phyloP scores from a whole-genome alignment of 1,140 invertebrate species.

The Drosophila pseudoananassae region DNA sequence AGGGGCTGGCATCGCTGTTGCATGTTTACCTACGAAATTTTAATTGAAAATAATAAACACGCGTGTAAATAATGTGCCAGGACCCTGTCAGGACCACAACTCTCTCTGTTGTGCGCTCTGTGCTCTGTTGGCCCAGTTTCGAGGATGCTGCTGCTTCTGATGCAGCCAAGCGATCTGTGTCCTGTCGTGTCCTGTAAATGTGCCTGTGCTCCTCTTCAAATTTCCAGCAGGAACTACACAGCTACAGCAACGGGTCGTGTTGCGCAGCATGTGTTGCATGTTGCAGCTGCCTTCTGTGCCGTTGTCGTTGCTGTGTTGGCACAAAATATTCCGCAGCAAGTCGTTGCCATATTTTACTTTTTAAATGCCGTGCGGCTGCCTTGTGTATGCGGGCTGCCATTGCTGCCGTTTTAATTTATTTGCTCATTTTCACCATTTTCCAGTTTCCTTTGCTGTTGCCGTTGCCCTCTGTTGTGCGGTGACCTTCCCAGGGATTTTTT shows the following conservation, averaged over 20 bases:
- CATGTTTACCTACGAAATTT: constrained; percentile 74
- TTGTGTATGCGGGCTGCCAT: constrained; percentile 26
- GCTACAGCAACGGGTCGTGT: constrained; percentile 59
- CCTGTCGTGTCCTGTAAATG: constrained; percentile 40
- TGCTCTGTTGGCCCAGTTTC: constrained; percentile 61
- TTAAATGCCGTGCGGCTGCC: constrained; percentile 71
- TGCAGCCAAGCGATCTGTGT: constrained; percentile 42
- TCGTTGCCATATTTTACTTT: constrained; percentile 78
- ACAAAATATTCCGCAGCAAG: constrained; percentile 76
- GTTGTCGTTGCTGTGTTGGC: constrained; percentile 63
- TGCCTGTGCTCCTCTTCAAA: constrained; percentile 29
- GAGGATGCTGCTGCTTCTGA: constrained; percentile 24
- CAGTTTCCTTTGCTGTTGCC: constrained; percentile 41
- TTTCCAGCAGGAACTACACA: constrained; percentile 42
- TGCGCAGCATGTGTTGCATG: constrained; percentile 80
- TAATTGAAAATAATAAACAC: constrained; percentile 82
- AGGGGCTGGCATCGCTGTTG: constrained; percentile 7
- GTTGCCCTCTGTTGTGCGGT: constrained; percentile 6
- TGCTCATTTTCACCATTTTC: constrained; percentile 78
- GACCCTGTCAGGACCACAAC: constrained; percentile 54
- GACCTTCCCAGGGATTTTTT: constrained; percentile 2
- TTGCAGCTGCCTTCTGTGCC: constrained; percentile 53
- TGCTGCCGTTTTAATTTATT: constrained; percentile 76
- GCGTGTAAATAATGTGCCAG: constrained; percentile 75
- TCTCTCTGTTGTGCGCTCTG: constrained; percentile 19